Evolutionary conservation across 2,888 invertebrate species (phyloP).

Genomic region (Caenorhabditis sulstoni): DNA sequence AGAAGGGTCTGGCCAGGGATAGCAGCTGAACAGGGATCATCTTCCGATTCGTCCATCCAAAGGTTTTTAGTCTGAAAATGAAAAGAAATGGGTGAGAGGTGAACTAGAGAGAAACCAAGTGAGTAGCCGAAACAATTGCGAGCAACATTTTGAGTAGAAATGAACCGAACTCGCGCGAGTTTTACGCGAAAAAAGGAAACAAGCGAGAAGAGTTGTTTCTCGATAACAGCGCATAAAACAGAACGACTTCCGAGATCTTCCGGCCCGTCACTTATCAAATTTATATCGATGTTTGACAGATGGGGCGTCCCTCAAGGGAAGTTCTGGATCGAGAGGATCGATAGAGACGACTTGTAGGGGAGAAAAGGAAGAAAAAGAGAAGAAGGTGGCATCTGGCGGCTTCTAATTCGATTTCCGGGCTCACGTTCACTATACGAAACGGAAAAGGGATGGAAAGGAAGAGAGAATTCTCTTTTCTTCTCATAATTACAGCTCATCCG

Average conservation of each 20-base stretch:
- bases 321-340: background rate
- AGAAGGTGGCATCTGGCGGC: conserved; percentile 14
- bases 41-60: conserved; percentile 12
- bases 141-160: background rate
- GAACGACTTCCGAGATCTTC: conserved; percentile 11
- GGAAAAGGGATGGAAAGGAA: background rate
- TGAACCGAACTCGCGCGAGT: background rate
- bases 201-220: background rate
- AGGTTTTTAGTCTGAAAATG: conserved; percentile 43
- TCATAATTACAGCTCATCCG: background rate
- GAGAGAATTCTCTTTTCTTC: background rate
- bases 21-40: background rate
- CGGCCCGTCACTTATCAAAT: conserved; percentile 44
- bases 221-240: background rate
- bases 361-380: background rate
- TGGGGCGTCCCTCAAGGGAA: background rate
- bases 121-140: conserved; percentile 3
- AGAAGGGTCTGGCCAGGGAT: too few relatives aligned
- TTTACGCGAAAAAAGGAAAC: background rate
- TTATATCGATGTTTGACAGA: conserved; percentile 49
- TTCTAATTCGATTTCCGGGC: conserved; percentile 48
- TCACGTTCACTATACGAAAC: conserved; percentile 37
- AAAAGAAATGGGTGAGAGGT: background rate
- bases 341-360: conserved; percentile 15
- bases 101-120: conserved; percentile 5